Base-by-base conservation (phyloP, 2,113 vertebrate species). In the Laticauda colubrina region DNA sequence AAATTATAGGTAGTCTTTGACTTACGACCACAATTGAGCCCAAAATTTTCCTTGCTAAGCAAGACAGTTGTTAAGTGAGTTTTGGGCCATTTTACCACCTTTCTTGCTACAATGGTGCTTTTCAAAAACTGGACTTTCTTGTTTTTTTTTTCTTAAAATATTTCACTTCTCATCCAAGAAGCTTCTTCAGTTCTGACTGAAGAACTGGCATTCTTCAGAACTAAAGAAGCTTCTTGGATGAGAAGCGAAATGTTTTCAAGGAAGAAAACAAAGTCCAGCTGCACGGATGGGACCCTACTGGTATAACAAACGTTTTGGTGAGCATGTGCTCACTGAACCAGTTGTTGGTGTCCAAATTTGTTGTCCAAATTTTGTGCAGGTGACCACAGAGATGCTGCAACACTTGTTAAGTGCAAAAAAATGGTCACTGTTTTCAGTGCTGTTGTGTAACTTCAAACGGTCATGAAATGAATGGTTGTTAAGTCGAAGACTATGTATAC, bases 81-180 rank as follows among this genome's bases (percentile, higher is more conserved):
- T 69, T 18, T 18, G 5, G 10, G 2, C 64, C 29, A 15, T 69
- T 69, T 69, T 69, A 1, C 29, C 15, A 69, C 1, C 5, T 69
- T 34, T 69, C 61, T 69, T 69, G 61, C 61, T 26, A 14, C 26
- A 64, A 24, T 1, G 59, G 8, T 61, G 24, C 26, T 64, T 64
- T 64, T 64, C 61, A 64, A 15, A 69, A 69, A n/a, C 29, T 34
- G 29, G 61, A n/a, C 61, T 64, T 64, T 5, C 26, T 64, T 12
- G 26, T 1, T 3, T 26, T 3, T 11, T 26, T 26, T 3, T 11
- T 11, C 12, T 69, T n/a, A 12, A 69, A n/a, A 15, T 0, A 2
- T 69, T 69, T 69, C 4, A 1, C 61, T n/a, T 69, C 61, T 69
- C 26, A 69, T 69, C 61, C 61, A n/a, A 69, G 61, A 69, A 69